These are phyloP conservation scores for Chrosomus eos DNA, from an alignment of 2,797 vertebrate genomes.

Conservation along the genomic window DNA sequence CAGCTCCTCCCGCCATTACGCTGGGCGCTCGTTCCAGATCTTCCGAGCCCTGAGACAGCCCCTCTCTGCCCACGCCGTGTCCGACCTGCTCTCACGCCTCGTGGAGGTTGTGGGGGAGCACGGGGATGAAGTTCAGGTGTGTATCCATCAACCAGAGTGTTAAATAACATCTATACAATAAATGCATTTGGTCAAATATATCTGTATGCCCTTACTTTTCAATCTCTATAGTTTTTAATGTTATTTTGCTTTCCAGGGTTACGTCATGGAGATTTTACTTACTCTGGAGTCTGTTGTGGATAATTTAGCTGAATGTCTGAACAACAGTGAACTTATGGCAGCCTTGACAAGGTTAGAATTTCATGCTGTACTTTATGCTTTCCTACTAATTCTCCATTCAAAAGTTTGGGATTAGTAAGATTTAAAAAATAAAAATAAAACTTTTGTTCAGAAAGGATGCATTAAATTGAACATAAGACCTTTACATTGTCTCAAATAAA, in stretches of 20 bases:
- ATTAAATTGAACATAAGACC: not conserved
- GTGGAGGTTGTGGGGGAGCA: slow-evolving; percentile 98
- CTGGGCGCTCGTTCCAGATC: slow-evolving; percentile 96
- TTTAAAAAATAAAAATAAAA: not conserved
- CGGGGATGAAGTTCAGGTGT: slow-evolving; percentile 97
- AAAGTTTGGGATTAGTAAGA: not conserved
- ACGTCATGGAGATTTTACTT: slow-evolving; percentile 96
- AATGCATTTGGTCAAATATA: not conserved
- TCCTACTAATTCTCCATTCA: not conserved
- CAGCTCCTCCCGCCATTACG: slow-evolving; percentile 96
- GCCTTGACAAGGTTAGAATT: slow-evolving; percentile 89
- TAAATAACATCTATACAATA: not conserved
- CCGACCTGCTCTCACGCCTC: slow-evolving; percentile 93
- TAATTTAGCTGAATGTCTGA: slow-evolving; percentile 95
- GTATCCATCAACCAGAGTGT: not conserved
- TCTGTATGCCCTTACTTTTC: not conserved
- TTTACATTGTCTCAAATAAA: not conserved
- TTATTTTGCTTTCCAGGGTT: slow-evolving; percentile 80
- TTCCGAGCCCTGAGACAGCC: slow-evolving; percentile 95
- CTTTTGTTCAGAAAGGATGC: not conserved
- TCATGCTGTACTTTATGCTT: not conserved
- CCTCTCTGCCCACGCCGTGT: slow-evolving; percentile 92
- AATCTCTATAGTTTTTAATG: not conserved
- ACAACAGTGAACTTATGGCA: slow-evolving; percentile 95
- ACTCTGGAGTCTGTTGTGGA: slow-evolving; percentile 97